These are phyloP conservation scores for Pelvicachromis taeniatus DNA, from an alignment of 2,113 vertebrate species.

Conservation along the genomic window DNA sequence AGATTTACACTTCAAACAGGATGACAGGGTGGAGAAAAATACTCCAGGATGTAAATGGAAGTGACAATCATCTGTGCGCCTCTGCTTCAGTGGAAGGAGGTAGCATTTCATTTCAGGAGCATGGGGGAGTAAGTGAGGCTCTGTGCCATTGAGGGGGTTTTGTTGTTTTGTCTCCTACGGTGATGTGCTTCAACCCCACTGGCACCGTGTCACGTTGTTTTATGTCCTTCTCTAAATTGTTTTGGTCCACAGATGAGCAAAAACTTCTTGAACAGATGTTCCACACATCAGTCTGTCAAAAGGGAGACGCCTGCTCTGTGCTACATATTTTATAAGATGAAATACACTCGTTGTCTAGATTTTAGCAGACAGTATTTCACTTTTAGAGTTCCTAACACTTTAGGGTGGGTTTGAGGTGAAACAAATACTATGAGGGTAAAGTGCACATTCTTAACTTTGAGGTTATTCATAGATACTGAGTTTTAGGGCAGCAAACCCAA, in stretches of 20 bases:
- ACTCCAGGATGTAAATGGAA: neutral
- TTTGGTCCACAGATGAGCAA: conserved; percentile 3
- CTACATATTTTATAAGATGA: neutral
- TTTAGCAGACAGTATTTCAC: neutral
- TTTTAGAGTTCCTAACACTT: neutral
- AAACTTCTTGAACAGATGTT: conserved; percentile 18
- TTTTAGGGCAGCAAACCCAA: neutral
- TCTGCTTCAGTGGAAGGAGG: neutral
- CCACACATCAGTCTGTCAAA: neutral
- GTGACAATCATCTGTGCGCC: neutral
- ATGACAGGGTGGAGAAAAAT: neutral
- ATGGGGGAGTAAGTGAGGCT: neutral
- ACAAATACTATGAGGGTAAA: neutral
- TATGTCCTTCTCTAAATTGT: neutral
- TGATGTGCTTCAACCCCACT: neutral
- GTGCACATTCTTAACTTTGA: neutral
- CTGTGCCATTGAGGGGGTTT: neutral
- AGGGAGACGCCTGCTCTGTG: neutral
- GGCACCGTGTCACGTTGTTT: conserved; percentile 29
- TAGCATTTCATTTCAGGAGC: neutral
- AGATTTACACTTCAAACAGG: neutral
- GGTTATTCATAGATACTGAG: neutral
- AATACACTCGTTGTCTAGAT: neutral
- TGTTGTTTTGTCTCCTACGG: neutral
- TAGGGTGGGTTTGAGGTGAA: neutral